Evolutionary conservation across 2,888 invertebrate genomes (phyloP).

Genomic region (Rhimphoctona megacephalus): DNA sequence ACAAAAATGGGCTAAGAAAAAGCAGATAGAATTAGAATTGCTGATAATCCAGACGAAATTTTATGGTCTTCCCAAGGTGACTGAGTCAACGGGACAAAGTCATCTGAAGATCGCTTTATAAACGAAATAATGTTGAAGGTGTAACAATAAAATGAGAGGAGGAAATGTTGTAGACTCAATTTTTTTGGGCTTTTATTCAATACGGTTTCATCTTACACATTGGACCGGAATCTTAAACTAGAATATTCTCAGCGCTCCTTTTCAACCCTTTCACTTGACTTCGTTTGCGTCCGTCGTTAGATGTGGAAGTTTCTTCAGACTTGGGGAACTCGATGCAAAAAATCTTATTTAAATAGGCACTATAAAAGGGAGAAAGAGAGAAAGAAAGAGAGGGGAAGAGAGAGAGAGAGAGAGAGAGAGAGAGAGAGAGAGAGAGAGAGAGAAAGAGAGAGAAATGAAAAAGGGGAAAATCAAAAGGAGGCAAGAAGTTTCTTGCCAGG

Average conservation of each 20-base stretch:
- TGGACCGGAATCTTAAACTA: background rate
- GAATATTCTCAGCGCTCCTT: constrained; percentile 12
- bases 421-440: constrained; percentile 44
- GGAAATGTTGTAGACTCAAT: background rate
- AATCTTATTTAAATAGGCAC: constrained; percentile 4
- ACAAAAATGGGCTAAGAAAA: constrained; percentile 9
- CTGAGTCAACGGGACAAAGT: constrained; percentile 19
- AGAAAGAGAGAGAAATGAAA: constrained; percentile 4
- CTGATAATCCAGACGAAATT: constrained; percentile 46
- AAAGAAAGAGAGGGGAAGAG: too few relatives aligned
- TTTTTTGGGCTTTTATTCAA: background rate
- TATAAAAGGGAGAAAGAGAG: constrained; percentile 17
- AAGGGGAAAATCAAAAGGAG: constrained; percentile 36
- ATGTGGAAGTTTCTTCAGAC: background rate
- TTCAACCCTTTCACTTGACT: constrained; percentile 29
- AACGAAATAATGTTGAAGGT: background rate
- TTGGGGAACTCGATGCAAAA: background rate
- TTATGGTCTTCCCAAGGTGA: constrained; percentile 17
- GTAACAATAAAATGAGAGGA: background rate
- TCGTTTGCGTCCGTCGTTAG: background rate
- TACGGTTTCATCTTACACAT: background rate
- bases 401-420: constrained; percentile 20
- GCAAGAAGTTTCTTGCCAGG: constrained; percentile 64
- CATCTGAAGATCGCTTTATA: background rate
- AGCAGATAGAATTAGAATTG: constrained; percentile 54